Evolutionary conservation across 2,888 invertebrate species (phyloP).

Genomic region (Syrphus vitripennis): DNA sequence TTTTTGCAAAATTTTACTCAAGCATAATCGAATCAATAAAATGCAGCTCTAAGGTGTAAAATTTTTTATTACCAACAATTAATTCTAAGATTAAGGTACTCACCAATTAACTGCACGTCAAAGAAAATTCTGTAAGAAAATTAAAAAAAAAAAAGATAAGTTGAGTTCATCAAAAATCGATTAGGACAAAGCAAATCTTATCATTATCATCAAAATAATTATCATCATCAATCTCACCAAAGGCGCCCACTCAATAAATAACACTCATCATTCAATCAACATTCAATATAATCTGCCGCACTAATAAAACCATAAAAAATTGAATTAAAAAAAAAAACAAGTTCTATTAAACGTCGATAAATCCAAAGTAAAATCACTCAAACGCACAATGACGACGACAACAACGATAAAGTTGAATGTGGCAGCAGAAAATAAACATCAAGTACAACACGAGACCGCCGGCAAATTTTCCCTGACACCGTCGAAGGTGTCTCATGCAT

Average conservation of each 20-base stretch:
- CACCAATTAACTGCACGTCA: constrained; percentile 64
- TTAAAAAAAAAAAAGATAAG: not conserved
- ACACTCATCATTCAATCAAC: constrained; percentile 43
- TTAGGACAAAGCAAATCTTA: constrained; percentile 14
- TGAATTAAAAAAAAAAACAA: constrained; percentile 44
- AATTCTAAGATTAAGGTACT: constrained; percentile 7
- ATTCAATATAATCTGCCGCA: constrained; percentile 26
- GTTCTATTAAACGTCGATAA: constrained; percentile 65
- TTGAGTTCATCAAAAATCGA: constrained; percentile 60
- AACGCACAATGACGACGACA: constrained; percentile 42
- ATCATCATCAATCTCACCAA: constrained; percentile 37
- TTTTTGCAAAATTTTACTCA: not conserved
- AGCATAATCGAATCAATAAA: not conserved
- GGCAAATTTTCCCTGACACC: constrained; percentile 69
- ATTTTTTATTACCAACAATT: constrained; percentile 6
- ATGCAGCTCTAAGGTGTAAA: not conserved
- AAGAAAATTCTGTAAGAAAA: constrained; percentile 60
- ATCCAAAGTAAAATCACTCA: constrained; percentile 64
- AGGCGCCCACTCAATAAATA: constrained; percentile 40
- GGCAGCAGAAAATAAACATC: constrained; percentile 57
- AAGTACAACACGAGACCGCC: constrained; percentile 71
- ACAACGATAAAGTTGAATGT: constrained; percentile 4
- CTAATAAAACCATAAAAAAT: constrained; percentile 41
- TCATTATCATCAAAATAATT: constrained; percentile 9
- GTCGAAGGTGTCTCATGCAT: constrained; percentile 63